Conservation (phyloP, 2,888 invertebrate species). For the Drosophila imparisetae region DNA sequence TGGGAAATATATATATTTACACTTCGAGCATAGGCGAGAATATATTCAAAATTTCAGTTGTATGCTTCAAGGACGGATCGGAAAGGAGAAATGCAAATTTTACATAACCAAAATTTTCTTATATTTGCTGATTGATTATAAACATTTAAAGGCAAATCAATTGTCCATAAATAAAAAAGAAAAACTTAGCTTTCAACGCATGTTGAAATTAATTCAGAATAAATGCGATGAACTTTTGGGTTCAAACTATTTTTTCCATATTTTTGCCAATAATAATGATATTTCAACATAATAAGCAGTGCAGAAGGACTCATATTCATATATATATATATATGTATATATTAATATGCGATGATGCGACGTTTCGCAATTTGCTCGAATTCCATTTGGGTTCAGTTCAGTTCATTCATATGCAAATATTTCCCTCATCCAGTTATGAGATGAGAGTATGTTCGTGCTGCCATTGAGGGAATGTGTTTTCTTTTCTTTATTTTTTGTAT, state of each 20-base stretch:
- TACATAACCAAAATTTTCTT: neutral
- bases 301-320: neutral
- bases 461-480: neutral
- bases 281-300: neutral
- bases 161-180: neutral
- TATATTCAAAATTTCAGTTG: neutral
- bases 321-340: no score
- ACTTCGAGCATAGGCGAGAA: neutral
- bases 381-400: constrained; percentile 47
- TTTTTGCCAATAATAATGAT: neutral
- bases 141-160: neutral
- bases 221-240: neutral
- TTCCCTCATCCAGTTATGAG: constrained; percentile 12
- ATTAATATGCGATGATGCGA: constrained; percentile 30
- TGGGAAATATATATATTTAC: neutral
- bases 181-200: neutral
- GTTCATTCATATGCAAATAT: constrained; percentile 56
- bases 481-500: neutral
- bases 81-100: neutral
- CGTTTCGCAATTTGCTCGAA: constrained; percentile 34
- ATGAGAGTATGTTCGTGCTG: constrained; percentile 19
- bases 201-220: neutral
- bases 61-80: neutral
- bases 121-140: neutral
- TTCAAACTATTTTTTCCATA: neutral